phyloP scores from a whole-genome alignment of 2,888 invertebrate genomes.

The Aspidapion aeneum region DNA sequence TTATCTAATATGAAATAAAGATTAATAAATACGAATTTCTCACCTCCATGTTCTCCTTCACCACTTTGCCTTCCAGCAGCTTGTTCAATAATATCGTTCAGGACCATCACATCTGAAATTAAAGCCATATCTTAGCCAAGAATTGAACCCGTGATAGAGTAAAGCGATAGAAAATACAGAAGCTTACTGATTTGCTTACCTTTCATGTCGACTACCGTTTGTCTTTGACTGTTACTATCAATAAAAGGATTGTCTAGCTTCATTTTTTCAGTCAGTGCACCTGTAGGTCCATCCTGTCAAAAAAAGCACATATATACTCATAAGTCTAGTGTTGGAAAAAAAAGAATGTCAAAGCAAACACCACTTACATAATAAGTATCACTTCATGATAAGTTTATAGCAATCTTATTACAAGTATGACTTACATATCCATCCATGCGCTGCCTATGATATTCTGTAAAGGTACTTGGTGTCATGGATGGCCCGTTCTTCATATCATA shows the following conservation, averaged over 20 bases:
- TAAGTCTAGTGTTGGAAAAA: too few species aligned
- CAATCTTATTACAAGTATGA: slow-evolving; percentile 25
- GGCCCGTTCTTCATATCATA: slow-evolving; percentile 63
- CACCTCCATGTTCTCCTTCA: slow-evolving; percentile 86
- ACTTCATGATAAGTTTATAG: too few species aligned
- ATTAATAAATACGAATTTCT: slow-evolving; percentile 38
- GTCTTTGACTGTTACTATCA: slow-evolving; percentile 70
- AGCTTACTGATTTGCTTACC: too few species aligned
- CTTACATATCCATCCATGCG: slow-evolving; percentile 71
- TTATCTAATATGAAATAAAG: slow-evolving; percentile 2
- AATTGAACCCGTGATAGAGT: too few species aligned
- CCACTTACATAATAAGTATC: too few species aligned
- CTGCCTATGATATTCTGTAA: slow-evolving; percentile 61
- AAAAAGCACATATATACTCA: too few species aligned
- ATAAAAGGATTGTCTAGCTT: slow-evolving; percentile 92
- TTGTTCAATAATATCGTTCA: slow-evolving; percentile 96
- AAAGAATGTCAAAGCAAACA: too few species aligned
- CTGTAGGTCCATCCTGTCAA: slow-evolving; percentile 72
- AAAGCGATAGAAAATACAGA: too few species aligned
- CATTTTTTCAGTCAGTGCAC: slow-evolving; percentile 76
- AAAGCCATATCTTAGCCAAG: too few species aligned
- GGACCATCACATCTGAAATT: slow-evolving; percentile 87
- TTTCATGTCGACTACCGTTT: slow-evolving; percentile 91
- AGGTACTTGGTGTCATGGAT: slow-evolving; percentile 53
- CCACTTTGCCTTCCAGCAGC: slow-evolving; percentile 86